Evolutionary conservation across 2,113 vertebrate genomes (phyloP).

Genomic region (Daphoenositta chrysoptera): DNA sequence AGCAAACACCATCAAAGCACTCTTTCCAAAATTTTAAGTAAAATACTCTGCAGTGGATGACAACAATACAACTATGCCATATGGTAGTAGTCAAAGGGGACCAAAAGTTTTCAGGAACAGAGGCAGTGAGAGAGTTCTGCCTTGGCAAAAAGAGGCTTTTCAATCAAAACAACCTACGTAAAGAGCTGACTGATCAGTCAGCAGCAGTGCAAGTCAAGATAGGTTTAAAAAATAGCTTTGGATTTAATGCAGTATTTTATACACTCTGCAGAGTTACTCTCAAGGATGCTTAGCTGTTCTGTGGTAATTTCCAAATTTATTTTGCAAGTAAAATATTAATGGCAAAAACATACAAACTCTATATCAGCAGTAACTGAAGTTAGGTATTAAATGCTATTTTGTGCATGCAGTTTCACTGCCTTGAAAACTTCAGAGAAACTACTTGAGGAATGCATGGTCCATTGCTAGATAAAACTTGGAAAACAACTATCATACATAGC

Average conservation of each 20-base stretch:
- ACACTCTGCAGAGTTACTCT: not conserved
- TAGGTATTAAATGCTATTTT: not conserved
- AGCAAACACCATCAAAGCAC: conserved; percentile 30
- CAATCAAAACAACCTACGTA: not conserved
- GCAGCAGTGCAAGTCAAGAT: not conserved
- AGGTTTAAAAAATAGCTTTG: not conserved
- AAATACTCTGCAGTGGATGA: not conserved
- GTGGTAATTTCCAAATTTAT: not conserved
- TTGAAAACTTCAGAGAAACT: not conserved
- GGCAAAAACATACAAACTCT: not conserved
- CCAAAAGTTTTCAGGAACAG: not conserved
- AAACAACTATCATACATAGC: not conserved
- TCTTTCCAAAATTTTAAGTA: not conserved
- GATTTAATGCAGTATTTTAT: not conserved
- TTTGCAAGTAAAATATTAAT: not conserved
- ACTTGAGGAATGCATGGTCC: not conserved
- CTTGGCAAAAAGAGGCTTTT: conserved; percentile 19
- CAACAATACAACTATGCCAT: not conserved
- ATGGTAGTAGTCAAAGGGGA: conserved; percentile 23
- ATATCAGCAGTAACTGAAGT: not conserved
- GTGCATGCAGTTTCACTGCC: not conserved
- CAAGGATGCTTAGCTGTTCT: not conserved
- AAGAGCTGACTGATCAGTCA: not conserved
- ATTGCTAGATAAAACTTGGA: not conserved
- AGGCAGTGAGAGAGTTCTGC: not conserved